Conservation (phyloP, 1,140 invertebrate species). For the Rhizoglyphus robini region DNA sequence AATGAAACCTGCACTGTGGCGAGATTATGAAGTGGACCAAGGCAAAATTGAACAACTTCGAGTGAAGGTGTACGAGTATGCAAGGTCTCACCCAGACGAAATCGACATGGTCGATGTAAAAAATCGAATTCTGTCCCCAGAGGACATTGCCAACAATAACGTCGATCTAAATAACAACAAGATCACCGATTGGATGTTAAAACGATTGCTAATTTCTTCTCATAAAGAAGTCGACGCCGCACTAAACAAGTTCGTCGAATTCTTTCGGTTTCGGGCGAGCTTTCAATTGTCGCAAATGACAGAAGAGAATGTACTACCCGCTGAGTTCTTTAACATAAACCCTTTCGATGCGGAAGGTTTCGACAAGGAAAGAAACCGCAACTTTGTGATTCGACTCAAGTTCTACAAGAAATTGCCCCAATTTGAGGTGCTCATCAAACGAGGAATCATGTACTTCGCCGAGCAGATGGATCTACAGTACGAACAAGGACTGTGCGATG, state of each 20-base stretch:
- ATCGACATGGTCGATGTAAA: background rate
- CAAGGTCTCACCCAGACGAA: background rate
- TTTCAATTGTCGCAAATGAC: slow-evolving; percentile 8
- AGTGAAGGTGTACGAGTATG: background rate
- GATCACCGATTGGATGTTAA: slow-evolving; percentile 5
- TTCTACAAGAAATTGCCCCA: slow-evolving; percentile 1
- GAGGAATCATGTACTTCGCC: background rate
- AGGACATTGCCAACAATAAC: background rate
- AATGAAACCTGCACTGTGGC: background rate
- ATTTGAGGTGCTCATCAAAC: background rate
- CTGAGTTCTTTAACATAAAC: slow-evolving; percentile 8
- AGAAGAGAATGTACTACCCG: background rate
- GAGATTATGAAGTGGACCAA: background rate
- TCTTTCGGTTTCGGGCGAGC: too few relatives aligned
- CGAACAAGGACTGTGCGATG: background rate
- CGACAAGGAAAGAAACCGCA: slow-evolving; percentile 11
- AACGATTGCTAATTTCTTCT: background rate
- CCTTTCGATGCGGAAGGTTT: background rate
- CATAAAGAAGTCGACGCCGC: background rate
- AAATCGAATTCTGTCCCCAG: background rate
- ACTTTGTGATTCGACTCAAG: slow-evolving; percentile 16
- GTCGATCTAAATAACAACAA: background rate
- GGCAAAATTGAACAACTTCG: background rate
- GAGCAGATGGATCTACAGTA: background rate
- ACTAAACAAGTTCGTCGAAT: background rate